Base-by-base conservation (phyloP, 2,797 vertebrate genomes). In the Denticeps clupeoides region DNA sequence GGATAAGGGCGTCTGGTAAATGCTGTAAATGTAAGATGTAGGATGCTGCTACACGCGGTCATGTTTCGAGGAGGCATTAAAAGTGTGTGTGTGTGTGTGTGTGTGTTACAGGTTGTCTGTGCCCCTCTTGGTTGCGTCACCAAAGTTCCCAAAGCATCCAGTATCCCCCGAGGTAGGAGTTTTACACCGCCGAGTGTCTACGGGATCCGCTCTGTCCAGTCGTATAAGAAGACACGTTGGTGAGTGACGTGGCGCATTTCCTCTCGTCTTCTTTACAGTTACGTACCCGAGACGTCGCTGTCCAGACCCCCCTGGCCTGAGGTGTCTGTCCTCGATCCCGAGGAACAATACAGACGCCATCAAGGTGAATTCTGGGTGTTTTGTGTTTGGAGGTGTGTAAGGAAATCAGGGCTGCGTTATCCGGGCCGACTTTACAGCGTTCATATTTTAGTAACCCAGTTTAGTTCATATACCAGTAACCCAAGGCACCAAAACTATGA, bases 281-380 rank as follows among this genome's bases (percentile, higher is more conserved):
- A 70, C 1, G 45, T 87, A 40, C 83, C 90, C 9, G 76, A 71
- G 62, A 97, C 91, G 0, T 92, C 90, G 1, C 68, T 98, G 58
- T 86, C 81, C 18, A 80, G 79, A 0, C 89, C 92, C 0, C 90
- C 88, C 0, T 97, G 93, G 93, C 64, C 84, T 7, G 72, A 87
- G 50, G 49, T 80, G 11, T 43, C 60, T 0, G 44, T 60, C 18
- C 71, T 65, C 13, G 70, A 82, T 13, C 57, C 78, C 0, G 45
- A 18, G 2, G 83, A 85, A 59, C 88, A 87, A 70, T 65, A 70
- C 6, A 75, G 65, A 48, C 58, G 65, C 1, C 88, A 89, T 1
- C 53, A 53, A 73, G 86, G 89, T 47, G 18, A 21, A 21, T 13
- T 27, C 10, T 83, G 35, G 22, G 21, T 11, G 5, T 28, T 43